Conservation (phyloP, 1,140 invertebrate species). For the Monochamus saltuarius region DNA sequence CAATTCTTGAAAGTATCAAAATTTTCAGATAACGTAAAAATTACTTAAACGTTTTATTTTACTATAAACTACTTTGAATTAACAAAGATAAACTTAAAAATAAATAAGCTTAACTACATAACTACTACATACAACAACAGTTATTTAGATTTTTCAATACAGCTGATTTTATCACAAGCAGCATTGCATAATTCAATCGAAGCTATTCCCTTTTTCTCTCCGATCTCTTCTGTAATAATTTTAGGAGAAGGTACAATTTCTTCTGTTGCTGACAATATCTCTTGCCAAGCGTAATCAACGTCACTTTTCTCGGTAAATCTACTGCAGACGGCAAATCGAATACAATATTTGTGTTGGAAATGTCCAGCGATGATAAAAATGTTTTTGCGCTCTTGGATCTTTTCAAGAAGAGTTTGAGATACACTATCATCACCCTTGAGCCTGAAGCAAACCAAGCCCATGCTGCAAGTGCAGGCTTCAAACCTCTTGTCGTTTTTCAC, state of each 20-base stretch:
- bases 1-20: too few species aligned
- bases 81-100: too few species aligned
- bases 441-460: conserved; percentile 88
- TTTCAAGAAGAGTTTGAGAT: conserved; percentile 75
- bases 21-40: too few species aligned
- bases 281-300: conserved; percentile 78
- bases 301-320: conserved; percentile 68
- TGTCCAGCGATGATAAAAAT: conserved; percentile 83
- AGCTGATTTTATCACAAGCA: too few species aligned
- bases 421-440: conserved; percentile 72
- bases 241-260: neutral
- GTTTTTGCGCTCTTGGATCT: conserved; percentile 72
- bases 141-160: too few species aligned
- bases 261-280: conserved; percentile 61
- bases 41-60: too few species aligned
- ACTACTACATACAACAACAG: too few species aligned
- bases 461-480: conserved; percentile 61
- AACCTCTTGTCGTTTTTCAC: conserved; percentile 74
- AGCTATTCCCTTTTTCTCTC: too few species aligned
- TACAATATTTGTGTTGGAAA: conserved; percentile 66
- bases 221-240: too few species aligned
- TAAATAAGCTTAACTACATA: too few species aligned
- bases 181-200: too few species aligned
- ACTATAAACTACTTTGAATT: too few species aligned
- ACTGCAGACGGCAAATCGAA: conserved; percentile 84